These are phyloP conservation scores for Psophia crepitans DNA, from an alignment of 2,113 vertebrate species.

Conservation along the genomic window DNA sequence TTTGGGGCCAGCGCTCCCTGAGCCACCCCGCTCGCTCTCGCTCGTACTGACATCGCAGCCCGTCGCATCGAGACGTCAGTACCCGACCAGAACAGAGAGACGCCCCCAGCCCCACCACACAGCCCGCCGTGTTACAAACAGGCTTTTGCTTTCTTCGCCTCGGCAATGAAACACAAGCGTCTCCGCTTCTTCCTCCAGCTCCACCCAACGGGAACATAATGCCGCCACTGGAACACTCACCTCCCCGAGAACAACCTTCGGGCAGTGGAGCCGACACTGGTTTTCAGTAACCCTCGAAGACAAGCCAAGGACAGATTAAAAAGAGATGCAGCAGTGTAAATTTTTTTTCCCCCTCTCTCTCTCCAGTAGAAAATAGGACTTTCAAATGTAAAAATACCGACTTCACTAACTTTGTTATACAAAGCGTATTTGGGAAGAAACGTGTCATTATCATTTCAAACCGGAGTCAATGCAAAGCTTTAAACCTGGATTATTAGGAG, in stretches of 20 bases:
- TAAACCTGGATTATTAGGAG: neutral
- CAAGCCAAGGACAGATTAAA: constrained; percentile 58
- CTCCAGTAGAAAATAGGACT: neutral
- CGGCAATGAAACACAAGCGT: neutral
- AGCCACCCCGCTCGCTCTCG: too few species aligned
- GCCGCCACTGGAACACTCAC: neutral
- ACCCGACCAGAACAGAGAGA: neutral
- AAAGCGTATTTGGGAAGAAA: constrained; percentile 16
- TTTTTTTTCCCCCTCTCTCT: neutral
- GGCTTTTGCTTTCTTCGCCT: neutral
- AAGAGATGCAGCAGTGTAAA: neutral
- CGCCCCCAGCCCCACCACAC: neutral
- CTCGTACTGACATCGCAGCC: too few species aligned
- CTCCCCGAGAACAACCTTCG: constrained; percentile 26
- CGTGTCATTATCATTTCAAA: constrained; percentile 44
- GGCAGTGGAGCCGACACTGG: neutral
- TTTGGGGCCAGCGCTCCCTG: neutral
- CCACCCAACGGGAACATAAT: constrained; percentile 13
- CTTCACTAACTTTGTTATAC: neutral
- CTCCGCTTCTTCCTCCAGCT: neutral
- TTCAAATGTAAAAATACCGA: constrained; percentile 47
- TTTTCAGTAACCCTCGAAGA: constrained; percentile 16
- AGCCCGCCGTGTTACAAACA: neutral
- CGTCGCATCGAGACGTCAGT: neutral
- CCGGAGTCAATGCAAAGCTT: neutral